Base-by-base conservation (phyloP, 2,888 invertebrate species). In the Patella caerulea region DNA sequence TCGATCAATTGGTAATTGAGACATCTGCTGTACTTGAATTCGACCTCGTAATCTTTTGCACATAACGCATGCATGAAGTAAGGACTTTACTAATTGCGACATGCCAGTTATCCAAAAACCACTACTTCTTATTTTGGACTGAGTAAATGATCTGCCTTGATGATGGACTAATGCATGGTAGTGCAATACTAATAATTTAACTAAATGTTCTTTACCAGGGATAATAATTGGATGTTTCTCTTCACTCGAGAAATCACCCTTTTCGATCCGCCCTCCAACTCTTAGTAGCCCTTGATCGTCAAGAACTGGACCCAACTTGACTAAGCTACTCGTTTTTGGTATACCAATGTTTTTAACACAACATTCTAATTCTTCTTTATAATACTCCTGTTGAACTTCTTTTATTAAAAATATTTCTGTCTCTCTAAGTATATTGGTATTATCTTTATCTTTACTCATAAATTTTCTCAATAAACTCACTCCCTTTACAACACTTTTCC, bases 381-480 rank as follows among this genome's bases (percentile, higher is more conserved):
- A 59, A n/a, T 17, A 17, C 19, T 59, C 14, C 14, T 7, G 19
- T 59, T 59, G 59, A 17, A 59, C 59, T 59, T 59, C 59, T n/a
- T 19, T 17, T 59, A 59, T 7, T 19, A 59, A 9, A 59, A 59
- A 59, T 19, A n/a, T 97, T 95, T 3, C 95, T 95, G 85, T 96
- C 96, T 92, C 97, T 97, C 19, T 19, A 59, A 59, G 19, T 59
- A 19, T n/a, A 19, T 59, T 14, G 12, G 55, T 12, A 17, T 55
- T 55, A 15, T 17, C 55, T 15, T 12, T 55, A 17, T 17, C 14
- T 12, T 55, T 55, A 12, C 55, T 55, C 14, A 55, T 12, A 55
- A 15, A 55, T 12, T 12, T 15, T 17, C 17, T 55, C 17, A 55
- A 55, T 15, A 15, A 55, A 15, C 14, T 17, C 14, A 55, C 17